Conservation (phyloP, 2,797 vertebrate genomes). For the Megaceryle alcyon region DNA sequence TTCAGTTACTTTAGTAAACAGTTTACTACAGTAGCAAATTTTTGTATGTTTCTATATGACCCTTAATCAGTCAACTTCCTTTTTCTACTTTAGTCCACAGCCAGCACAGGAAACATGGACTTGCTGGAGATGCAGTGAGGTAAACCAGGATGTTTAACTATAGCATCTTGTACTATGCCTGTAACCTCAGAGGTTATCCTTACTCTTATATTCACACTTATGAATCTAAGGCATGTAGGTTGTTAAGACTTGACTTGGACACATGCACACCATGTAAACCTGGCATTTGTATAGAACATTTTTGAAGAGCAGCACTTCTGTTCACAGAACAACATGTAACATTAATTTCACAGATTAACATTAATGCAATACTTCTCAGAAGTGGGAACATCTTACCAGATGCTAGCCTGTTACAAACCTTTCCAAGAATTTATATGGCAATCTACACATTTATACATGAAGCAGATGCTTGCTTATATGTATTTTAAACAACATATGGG, state of each 20-base stretch:
- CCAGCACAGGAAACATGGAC: neutral
- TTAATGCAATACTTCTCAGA: neutral
- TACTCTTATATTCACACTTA: neutral
- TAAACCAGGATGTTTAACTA: neutral
- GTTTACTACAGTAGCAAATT: neutral
- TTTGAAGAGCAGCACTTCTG: neutral
- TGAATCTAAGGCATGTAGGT: neutral
- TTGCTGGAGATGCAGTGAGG: neutral
- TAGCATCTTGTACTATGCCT: neutral
- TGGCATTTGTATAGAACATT: neutral
- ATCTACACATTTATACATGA: neutral
- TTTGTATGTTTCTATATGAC: neutral
- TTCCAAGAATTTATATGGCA: neutral
- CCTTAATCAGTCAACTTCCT: neutral
- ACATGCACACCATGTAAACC: neutral
- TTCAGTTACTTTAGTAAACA: neutral
- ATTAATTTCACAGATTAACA: neutral
- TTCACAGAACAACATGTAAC: neutral
- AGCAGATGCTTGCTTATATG: neutral
- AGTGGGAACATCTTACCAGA: neutral
- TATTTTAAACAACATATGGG: constrained; percentile 14
- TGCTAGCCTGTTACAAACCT: neutral
- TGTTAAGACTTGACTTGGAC: neutral
- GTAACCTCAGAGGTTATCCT: neutral
- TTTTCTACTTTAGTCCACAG: neutral